A percentile compares a stretch with the other conserved stretches of the same genome.
These are phyloP conservation scores for Montipora cactus DNA, from an alignment of 64 coral and sea anemone genomes.

Conservation along the genomic window DNA sequence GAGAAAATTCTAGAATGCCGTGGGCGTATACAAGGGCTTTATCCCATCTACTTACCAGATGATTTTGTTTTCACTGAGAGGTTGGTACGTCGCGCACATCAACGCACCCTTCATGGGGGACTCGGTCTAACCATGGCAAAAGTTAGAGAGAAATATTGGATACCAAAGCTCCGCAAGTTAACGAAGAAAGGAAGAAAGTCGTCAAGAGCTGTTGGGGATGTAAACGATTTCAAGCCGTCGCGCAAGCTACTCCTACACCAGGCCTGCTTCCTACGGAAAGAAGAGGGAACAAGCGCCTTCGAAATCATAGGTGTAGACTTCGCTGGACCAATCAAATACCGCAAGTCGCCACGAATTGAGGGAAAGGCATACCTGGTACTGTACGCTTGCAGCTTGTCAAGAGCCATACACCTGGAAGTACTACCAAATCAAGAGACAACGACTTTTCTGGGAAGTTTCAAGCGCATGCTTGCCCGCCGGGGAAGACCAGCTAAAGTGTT, in stretches of 20 bases:
- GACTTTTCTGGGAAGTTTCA: slow-evolving; percentile 42
- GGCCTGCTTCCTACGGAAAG: slow-evolving; percentile 29
- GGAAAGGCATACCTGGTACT: slow-evolving; percentile 50
- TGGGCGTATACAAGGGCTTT: slow-evolving; percentile 37
- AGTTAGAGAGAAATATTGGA: slow-evolving; percentile 48
- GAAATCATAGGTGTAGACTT: slow-evolving; percentile 62
- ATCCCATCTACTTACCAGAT: slow-evolving; percentile 52
- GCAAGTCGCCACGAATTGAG: neutral
- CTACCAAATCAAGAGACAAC: slow-evolving; percentile 7
- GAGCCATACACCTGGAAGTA: slow-evolving; percentile 56
- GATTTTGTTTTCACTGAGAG: slow-evolving; percentile 13
- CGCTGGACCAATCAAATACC: slow-evolving; percentile 69
- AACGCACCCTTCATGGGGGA: slow-evolving; percentile 63
- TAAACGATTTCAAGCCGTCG: slow-evolving; percentile 68
- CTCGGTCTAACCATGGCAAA: slow-evolving; percentile 51
- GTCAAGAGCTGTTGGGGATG: slow-evolving; percentile 56
- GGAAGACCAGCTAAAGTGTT: slow-evolving; percentile 42
- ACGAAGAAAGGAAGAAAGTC: slow-evolving; percentile 27
- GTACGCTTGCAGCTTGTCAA: slow-evolving; percentile 48
- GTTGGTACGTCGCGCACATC: slow-evolving; percentile 19
- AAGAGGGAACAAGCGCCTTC: neutral
- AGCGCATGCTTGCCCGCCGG: slow-evolving; percentile 31
- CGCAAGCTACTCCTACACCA: slow-evolving; percentile 17
- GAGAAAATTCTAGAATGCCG: slow-evolving; percentile 19
- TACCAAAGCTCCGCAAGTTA: slow-evolving; percentile 29